These are phyloP conservation scores for Nematolebias whitei DNA, from an alignment of 2,113 vertebrate species.

Conservation along the genomic window DNA sequence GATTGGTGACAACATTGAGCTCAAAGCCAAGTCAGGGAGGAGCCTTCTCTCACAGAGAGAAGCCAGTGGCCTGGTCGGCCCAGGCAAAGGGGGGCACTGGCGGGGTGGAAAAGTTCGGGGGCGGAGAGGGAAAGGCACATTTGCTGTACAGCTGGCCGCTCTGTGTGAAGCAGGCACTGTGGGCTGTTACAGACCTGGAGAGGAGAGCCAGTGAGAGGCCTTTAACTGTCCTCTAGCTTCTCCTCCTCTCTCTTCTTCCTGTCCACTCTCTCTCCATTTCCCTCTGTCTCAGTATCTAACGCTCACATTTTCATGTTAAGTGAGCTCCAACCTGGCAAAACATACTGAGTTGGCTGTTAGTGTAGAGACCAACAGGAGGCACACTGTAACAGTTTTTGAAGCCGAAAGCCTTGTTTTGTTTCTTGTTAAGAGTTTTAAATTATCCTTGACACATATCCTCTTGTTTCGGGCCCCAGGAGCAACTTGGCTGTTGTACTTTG, in stretches of 20 bases:
- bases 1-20: conserved; percentile 90
- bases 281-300: conserved; percentile 36
- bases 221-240: conserved; percentile 77
- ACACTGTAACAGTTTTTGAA: conserved; percentile 82
- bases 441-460: conserved; percentile 95
- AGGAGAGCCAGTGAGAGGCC: conserved; percentile 91
- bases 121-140: conserved; percentile 87
- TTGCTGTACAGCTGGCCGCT: conserved; percentile 99
- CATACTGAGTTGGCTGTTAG: conserved; percentile 44
- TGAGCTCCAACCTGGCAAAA: conserved; percentile 56
- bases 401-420: conserved; percentile 95
- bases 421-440: conserved; percentile 94
- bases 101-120: conserved; percentile 83
- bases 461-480: conserved; percentile 81
- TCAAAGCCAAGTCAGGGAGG: conserved; percentile 94
- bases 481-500: conserved; percentile 61
- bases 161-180: conserved; percentile 97
- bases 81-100: conserved; percentile 90
- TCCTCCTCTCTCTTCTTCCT: conserved; percentile 66
- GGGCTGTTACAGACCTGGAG: conserved; percentile 94
- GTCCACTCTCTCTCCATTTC: conserved; percentile 58
- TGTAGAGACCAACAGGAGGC: conserved; percentile 87
- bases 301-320: conserved; percentile 52
- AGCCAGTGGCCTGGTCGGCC: conserved; percentile 91
- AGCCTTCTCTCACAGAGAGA: conserved; percentile 90